Percentiles rank a stretch among this genome's conserved stretches.
These are phyloP conservation scores for Balaeniceps rex DNA, from an alignment of 2,113 vertebrate genomes.

Conservation along the genomic window DNA sequence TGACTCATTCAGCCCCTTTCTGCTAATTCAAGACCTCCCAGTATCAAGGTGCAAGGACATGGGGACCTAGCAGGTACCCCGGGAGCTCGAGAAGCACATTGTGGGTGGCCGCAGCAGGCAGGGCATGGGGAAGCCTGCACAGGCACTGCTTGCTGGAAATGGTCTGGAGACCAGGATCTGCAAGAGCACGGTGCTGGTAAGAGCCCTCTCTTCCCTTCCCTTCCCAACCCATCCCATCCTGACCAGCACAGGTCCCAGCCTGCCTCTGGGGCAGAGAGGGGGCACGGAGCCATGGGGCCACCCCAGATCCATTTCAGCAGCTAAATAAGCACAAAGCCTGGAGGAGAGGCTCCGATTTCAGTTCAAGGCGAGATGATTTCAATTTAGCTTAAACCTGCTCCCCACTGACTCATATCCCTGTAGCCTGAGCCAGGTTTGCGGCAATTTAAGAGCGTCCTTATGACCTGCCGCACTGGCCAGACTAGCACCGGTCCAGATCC, in stretches of 20 bases:
- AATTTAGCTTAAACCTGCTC: constrained; percentile 9
- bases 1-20: not conserved
- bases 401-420: not conserved
- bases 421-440: not conserved
- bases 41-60: not conserved
- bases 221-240: not conserved
- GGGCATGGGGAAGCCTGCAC: not conserved
- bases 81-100: accelerated
- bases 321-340: not conserved
- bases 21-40: not conserved
- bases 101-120: not conserved
- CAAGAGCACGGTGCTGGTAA: not conserved
- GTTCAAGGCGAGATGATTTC: not conserved
- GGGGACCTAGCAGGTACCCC: not conserved
- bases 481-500: not conserved
- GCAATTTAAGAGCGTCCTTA: not conserved
- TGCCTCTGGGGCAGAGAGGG: not conserved
- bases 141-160: not conserved
- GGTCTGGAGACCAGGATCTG: not conserved
- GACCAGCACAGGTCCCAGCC: not conserved
- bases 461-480: accelerated
- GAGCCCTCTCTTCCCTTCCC: not conserved
- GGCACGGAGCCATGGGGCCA: not conserved
- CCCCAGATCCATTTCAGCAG: constrained; percentile 21
- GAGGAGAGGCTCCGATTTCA: not conserved